Evolutionary conservation across 2,888 invertebrate genomes (phyloP).

Genomic region (Apodemia duryi): DNA sequence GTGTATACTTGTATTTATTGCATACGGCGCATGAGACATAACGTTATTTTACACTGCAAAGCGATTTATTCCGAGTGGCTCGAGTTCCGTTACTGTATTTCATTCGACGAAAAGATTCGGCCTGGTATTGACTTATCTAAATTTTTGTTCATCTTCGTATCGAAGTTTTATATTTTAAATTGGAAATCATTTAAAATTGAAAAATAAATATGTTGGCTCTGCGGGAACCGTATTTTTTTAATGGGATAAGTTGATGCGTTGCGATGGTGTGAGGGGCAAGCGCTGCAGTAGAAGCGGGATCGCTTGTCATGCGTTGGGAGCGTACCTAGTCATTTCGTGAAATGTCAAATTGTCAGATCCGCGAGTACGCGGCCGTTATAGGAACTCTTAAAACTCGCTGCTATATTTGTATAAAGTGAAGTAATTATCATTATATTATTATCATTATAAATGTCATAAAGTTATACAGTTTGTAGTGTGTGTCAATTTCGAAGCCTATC

Average conservation of each 20-base stretch:
- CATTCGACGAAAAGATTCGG: slow-evolving; percentile 61
- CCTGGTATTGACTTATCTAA: slow-evolving; percentile 38
- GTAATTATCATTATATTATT: slow-evolving; percentile 74
- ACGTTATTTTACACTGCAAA: slow-evolving; percentile 51
- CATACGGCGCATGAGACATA: slow-evolving; percentile 52
- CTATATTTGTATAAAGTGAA: slow-evolving; percentile 85
- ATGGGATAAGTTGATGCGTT: slow-evolving; percentile 63
- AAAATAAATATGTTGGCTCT: slow-evolving; percentile 44
- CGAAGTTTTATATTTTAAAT: slow-evolving; percentile 36
- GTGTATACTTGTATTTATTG: slow-evolving; percentile 62
- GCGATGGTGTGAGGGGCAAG: slow-evolving; percentile 38
- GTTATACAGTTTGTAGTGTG: slow-evolving; percentile 67
- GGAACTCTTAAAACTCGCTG: slow-evolving; percentile 89
- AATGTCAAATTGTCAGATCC: slow-evolving; percentile 76
- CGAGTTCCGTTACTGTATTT: slow-evolving; percentile 73
- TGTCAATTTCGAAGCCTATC: slow-evolving; percentile 78
- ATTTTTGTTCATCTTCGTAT: slow-evolving; percentile 34
- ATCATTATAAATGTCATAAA: slow-evolving; percentile 74
- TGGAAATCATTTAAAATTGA: slow-evolving; percentile 55
- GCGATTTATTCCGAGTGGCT: slow-evolving; percentile 71
- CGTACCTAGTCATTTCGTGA: slow-evolving; percentile 79
- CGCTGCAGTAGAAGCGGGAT: slow-evolving; percentile 45
- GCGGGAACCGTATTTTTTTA: slow-evolving; percentile 42
- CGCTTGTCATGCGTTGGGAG: slow-evolving; percentile 45
- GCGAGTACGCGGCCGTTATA: slow-evolving; percentile 79